Conservation (phyloP, 2,797 vertebrate genomes). For the Serranus cabrilla region DNA sequence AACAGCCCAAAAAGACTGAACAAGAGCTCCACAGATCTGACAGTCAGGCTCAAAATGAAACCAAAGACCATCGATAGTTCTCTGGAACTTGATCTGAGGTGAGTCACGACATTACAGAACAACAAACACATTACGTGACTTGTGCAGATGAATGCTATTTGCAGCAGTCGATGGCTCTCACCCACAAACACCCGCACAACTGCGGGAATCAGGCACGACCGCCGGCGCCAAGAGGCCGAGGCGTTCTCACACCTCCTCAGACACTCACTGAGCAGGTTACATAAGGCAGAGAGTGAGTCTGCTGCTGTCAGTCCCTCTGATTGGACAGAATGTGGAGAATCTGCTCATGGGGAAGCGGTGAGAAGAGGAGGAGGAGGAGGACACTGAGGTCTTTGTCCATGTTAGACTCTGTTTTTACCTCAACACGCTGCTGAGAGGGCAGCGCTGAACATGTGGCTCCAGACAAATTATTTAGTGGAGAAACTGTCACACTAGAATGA, state of each 20-base stretch:
- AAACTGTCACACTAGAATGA: not conserved
- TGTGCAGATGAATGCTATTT: constrained; percentile 6
- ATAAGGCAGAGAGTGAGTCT: constrained; percentile 48
- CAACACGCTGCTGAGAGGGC: constrained; percentile 12
- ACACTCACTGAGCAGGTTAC: constrained; percentile 49
- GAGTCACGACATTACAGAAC: not conserved
- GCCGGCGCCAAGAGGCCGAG: constrained; percentile 46
- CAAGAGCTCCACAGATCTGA: too few relatives aligned
- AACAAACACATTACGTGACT: constrained; percentile 8
- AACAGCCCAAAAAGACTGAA: too few relatives aligned
- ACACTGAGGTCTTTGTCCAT: constrained; percentile 49
- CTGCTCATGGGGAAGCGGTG: constrained; percentile 19
- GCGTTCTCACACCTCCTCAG: constrained; percentile 71
- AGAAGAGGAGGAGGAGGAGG: constrained; percentile 28
- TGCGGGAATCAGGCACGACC: constrained; percentile 25
- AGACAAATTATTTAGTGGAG: not conserved
- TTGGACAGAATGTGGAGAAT: constrained; percentile 49
- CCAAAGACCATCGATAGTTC: not conserved
- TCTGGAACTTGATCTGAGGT: not conserved
- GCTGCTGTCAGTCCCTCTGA: constrained; percentile 23
- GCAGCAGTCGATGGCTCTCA: constrained; percentile 4
- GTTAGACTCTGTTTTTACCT: constrained; percentile 16
- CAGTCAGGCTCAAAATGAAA: not conserved
- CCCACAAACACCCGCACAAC: constrained; percentile 49
- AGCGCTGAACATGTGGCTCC: not conserved